phyloP scores from a whole-genome alignment of 2,888 invertebrate genomes.

The Anorthoa munda region DNA sequence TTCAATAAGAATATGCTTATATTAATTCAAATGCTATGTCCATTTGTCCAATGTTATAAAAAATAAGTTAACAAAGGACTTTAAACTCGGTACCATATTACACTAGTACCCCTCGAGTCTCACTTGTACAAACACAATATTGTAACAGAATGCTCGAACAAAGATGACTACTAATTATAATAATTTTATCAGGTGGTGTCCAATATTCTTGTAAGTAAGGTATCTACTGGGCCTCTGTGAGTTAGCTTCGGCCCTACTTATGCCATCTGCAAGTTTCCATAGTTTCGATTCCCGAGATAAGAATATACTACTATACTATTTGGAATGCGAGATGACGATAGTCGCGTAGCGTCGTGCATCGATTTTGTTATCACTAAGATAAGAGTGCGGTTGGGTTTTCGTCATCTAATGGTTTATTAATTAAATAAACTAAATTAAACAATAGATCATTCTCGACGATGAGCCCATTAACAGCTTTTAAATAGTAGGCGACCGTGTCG shows the following conservation, averaged over 20 bases:
- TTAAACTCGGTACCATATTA: too few species aligned
- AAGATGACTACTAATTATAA: not conserved
- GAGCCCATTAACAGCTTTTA: slow-evolving; percentile 51
- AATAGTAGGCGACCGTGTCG: slow-evolving; percentile 10
- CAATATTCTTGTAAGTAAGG: not conserved
- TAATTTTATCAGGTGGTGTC: not conserved
- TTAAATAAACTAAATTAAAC: slow-evolving; percentile 18
- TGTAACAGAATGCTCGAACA: not conserved
- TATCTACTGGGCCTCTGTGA: not conserved
- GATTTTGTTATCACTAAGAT: slow-evolving; percentile 49
- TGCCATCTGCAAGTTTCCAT: not conserved
- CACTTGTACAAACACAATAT: not conserved
- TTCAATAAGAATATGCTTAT: too few species aligned
- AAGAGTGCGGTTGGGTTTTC: slow-evolving; percentile 47
- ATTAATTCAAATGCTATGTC: too few species aligned
- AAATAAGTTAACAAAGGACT: too few species aligned
- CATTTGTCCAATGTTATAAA: too few species aligned
- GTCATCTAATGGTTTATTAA: slow-evolving; percentile 50
- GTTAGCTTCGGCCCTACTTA: not conserved
- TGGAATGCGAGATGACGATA: not conserved
- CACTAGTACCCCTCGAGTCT: too few species aligned
- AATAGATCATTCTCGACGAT: slow-evolving; percentile 15
- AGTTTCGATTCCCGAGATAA: not conserved
- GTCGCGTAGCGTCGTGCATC: slow-evolving; percentile 19
- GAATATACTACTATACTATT: not conserved